phyloP scores from a whole-genome alignment of 2,888 invertebrate genomes.

The Hipparchia sbordonii region DNA sequence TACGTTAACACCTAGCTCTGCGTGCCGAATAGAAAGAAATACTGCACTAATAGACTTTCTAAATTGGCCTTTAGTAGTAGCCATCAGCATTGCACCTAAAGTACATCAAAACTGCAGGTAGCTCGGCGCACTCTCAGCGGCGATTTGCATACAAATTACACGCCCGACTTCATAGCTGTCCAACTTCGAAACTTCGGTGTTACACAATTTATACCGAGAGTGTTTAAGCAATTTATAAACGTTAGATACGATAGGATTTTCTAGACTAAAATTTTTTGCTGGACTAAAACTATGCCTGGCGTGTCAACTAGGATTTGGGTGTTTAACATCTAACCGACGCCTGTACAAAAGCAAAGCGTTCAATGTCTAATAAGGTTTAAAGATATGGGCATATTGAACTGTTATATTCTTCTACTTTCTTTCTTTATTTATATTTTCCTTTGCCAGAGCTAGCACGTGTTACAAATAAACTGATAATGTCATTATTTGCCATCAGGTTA shows the following conservation, averaged over 20 bases:
- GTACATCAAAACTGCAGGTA: constrained; percentile 22
- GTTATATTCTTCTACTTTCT: too few species aligned
- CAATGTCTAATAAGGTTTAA: too few species aligned
- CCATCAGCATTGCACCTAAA: background rate
- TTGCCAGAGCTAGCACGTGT: too few species aligned
- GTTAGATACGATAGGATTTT: background rate
- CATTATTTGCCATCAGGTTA: background rate
- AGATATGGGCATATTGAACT: too few species aligned
- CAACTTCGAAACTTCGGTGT: constrained; percentile 13
- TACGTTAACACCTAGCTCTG: too few species aligned
- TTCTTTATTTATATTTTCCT: too few species aligned
- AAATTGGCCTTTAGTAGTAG: background rate
- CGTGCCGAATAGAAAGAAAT: too few species aligned
- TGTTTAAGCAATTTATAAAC: background rate
- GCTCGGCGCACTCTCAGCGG: constrained; percentile 3
- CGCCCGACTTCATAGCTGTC: constrained; percentile 13
- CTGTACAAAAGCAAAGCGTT: too few species aligned
- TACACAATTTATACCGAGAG: constrained; percentile 10
- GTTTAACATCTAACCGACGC: background rate
- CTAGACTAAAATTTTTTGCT: background rate
- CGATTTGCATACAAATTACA: constrained; percentile 40
- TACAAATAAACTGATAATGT: background rate
- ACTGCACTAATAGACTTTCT: too few species aligned
- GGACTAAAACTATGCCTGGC: background rate
- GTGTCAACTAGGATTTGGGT: background rate